Evolutionary conservation across 2,888 invertebrate species (phyloP), one percentile per base, ranked within the genome.

Genomic region (Buathra laborator): DNA sequence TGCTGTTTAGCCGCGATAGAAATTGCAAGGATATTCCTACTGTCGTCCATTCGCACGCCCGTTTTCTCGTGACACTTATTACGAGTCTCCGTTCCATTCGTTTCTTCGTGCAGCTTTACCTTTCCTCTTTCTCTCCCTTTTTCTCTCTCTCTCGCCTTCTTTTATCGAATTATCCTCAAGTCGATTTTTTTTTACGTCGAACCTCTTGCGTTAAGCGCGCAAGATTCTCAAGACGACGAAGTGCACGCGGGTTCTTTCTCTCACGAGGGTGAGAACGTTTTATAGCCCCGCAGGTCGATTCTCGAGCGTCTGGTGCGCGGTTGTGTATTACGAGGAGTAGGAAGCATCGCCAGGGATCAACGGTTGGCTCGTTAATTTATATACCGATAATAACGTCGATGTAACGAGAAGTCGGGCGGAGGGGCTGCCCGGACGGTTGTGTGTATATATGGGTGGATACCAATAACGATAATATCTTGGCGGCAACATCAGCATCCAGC

Each of bases 381-480:
- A 78, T 48, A 59, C 48, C 68, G 48, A 78, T 78, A 70, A 70
- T 78, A 78, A 70, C 62, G 78, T 78, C 32, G 70, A 70, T 62
- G 68, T 62, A 70, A 76, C 44, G 78, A 78, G 70, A 70, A 59
- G 24, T 44, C 68, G 44, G 32, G 53, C 16, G 19, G 37, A 53
- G 53, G 37, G 37, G n/a, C 32, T 53, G n/a, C 32, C n/a, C 29
- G 32, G 59, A 5, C 12, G 59, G 59, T 59, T 29, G 6, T 14
- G 24, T 24, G 29, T 29, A 12, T 29, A 12, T 14, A 32, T 12
- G 44, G 12, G 56, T 19, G 24, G 37, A 48, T 68, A 53, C 77
- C 77, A 78, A 78, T 78, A 78, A 80, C 79, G 79, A 80, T 80
- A 80, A 72, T 80, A 80, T 80, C 79, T 72, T 80, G 71, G 79